Percentiles rank a stretch among this genome's conserved stretches.
These are phyloP conservation scores for Pelusios castaneus DNA, from an alignment of 2,113 vertebrate species.

Conservation along the genomic window DNA sequence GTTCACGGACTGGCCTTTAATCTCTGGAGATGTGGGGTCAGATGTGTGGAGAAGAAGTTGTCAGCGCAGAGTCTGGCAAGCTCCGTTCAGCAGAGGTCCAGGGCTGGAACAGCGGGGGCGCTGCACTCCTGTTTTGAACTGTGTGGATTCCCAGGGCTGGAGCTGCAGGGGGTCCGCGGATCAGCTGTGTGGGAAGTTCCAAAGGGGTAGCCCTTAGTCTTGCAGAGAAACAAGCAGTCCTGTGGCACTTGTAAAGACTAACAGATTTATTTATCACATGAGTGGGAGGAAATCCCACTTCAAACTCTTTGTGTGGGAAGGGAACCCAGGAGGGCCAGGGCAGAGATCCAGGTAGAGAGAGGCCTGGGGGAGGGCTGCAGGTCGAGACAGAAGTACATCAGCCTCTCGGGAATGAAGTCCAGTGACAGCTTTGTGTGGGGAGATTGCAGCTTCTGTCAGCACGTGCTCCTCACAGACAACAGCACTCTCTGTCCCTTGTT, in stretches of 20 bases:
- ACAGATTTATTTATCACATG: too few relatives aligned
- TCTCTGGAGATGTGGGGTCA: neutral
- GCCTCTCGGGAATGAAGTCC: too few relatives aligned
- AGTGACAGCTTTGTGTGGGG: neutral
- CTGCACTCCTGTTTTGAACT: neutral
- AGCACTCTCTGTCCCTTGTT: conserved; percentile 20
- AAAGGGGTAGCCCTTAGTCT: too few relatives aligned
- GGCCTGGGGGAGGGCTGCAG: neutral
- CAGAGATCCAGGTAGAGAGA: fast-evolving
- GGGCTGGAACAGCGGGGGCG: neutral
- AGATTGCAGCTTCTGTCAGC: neutral
- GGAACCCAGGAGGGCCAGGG: neutral
- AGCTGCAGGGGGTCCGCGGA: neutral
- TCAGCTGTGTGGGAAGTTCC: too few relatives aligned
- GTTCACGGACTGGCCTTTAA: neutral
- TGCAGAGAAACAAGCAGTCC: too few relatives aligned
- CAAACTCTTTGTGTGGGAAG: too few relatives aligned
- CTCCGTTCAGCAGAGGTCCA: neutral
- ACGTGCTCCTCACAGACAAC: neutral
- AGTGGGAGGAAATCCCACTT: too few relatives aligned
- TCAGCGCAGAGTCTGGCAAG: neutral
- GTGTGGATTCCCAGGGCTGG: neutral
- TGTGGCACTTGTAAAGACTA: too few relatives aligned
- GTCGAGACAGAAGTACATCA: fast-evolving
- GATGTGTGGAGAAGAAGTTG: fast-evolving